Percentiles rank a stretch among this genome's conserved stretches.
These are phyloP conservation scores for Amyelois transitella DNA, from an alignment of 1,140 invertebrate species.

Conservation along the genomic window DNA sequence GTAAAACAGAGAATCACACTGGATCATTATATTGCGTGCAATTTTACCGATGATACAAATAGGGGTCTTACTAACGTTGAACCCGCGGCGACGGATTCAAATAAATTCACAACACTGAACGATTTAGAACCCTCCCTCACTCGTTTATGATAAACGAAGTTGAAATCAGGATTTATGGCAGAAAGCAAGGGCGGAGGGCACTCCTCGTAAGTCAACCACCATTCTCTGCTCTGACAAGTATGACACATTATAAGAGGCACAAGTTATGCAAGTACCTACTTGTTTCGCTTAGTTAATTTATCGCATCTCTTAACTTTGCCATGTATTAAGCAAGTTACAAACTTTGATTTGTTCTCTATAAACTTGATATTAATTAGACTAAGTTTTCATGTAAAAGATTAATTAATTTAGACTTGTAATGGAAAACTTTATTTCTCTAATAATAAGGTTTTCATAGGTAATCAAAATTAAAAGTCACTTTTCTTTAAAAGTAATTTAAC, in stretches of 20 bases:
- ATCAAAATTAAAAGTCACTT: too few species aligned
- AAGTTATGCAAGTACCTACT: neutral
- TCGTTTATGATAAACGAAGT: neutral
- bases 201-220: neutral
- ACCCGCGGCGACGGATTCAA: too few species aligned
- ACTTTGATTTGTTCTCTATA: neutral
- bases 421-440: neutral
- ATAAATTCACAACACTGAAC: too few species aligned
- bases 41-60: too few species aligned
- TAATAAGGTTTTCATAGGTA: neutral
- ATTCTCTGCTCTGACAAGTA: neutral
- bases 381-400: neutral
- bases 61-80: too few species aligned
- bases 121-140: neutral
- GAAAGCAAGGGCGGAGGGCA: neutral
- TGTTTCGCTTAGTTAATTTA: neutral
- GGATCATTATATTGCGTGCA: too few species aligned
- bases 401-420: neutral
- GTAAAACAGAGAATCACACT: too few species aligned
- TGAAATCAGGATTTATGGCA: neutral
- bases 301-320: neutral
- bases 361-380: neutral
- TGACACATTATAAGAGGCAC: neutral
- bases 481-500: too few species aligned
- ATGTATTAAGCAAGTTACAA: neutral